Evolutionary conservation across 2,888 invertebrate genomes (phyloP).

Genomic region (Drosophila nigritarsus): DNA sequence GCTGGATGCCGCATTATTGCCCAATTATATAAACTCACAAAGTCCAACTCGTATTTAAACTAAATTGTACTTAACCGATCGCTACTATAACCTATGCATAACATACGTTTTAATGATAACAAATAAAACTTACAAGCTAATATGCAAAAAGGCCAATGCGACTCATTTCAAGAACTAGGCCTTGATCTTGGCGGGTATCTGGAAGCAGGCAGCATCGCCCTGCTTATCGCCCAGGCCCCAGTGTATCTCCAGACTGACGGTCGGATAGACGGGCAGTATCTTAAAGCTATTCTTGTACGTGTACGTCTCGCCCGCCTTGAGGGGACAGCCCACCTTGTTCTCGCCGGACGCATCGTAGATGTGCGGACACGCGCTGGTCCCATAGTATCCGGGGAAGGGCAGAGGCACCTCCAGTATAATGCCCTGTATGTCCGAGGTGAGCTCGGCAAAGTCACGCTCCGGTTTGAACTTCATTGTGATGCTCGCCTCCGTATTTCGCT

Average conservation of each 20-base stretch:
- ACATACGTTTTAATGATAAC: conserved; percentile 52
- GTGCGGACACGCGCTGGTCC: conserved; percentile 88
- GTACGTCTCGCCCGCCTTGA: conserved; percentile 89
- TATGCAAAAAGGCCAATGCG: conserved; percentile 24
- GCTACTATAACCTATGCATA: conserved; percentile 39
- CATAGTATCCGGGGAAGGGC: conserved; percentile 92
- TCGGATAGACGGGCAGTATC: conserved; percentile 86
- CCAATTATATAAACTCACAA: conserved; percentile 19
- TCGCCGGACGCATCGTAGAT: conserved; percentile 87
- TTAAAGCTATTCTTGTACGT: conserved; percentile 89
- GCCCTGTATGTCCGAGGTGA: conserved; percentile 88
- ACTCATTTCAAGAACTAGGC: conserved; percentile 46
- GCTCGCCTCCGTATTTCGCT: conserved; percentile 87
- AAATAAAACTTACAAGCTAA: conserved; percentile 50
- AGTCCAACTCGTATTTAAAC: conserved; percentile 28
- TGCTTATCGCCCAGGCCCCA: conserved; percentile 87
- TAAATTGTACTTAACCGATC: conserved; percentile 52
- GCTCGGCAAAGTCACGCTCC: conserved; percentile 86
- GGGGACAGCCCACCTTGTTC: conserved; percentile 88
- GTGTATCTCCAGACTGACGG: conserved; percentile 86
- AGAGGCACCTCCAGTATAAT: conserved; percentile 88
- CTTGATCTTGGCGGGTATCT: conserved; percentile 89
- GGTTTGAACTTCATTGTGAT: conserved; percentile 88
- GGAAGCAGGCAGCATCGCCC: conserved; percentile 88
- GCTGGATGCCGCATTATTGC: conserved; percentile 74